These are phyloP conservation scores for Pygoscelis antarcticus DNA, from an alignment of 2,113 vertebrate genomes.

Conservation along the genomic window DNA sequence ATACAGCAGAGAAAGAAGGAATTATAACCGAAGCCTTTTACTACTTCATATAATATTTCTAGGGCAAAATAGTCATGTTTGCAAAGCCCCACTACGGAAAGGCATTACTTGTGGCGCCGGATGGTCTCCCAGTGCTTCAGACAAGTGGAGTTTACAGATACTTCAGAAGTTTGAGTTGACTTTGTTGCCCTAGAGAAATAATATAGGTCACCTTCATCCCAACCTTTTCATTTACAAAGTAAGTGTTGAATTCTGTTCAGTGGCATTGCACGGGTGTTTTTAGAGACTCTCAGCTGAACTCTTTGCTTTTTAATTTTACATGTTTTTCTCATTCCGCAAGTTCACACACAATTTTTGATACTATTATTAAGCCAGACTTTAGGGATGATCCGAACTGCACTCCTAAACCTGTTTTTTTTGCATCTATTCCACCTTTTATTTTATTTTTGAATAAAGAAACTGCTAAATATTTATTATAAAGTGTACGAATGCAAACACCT, in stretches of 20 bases:
- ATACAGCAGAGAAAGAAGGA: not conserved
- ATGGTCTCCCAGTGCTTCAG: not conserved
- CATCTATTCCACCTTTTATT: not conserved
- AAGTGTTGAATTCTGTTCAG: not conserved
- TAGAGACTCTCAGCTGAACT: not conserved
- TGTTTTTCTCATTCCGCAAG: not conserved
- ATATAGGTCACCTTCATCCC: accelerated
- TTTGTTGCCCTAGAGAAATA: not conserved
- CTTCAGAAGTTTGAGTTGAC: not conserved
- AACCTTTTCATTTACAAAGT: too few relatives aligned
- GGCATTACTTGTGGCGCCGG: not conserved
- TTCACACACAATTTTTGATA: not conserved
- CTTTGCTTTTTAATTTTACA: not conserved
- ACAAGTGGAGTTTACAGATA: not conserved
- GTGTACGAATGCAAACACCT: not conserved
- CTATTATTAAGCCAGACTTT: not conserved
- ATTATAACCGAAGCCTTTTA: not conserved
- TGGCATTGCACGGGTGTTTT: not conserved
- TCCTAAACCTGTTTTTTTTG: not conserved
- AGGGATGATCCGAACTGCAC: not conserved
- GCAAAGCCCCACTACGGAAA: accelerated
- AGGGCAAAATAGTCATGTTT: not conserved
- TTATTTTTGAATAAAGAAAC: not conserved
- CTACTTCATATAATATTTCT: not conserved
- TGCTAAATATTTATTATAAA: not conserved